These are phyloP conservation scores for Chloroceryle amazona DNA, from an alignment of 2,797 vertebrate species.

Conservation along the genomic window DNA sequence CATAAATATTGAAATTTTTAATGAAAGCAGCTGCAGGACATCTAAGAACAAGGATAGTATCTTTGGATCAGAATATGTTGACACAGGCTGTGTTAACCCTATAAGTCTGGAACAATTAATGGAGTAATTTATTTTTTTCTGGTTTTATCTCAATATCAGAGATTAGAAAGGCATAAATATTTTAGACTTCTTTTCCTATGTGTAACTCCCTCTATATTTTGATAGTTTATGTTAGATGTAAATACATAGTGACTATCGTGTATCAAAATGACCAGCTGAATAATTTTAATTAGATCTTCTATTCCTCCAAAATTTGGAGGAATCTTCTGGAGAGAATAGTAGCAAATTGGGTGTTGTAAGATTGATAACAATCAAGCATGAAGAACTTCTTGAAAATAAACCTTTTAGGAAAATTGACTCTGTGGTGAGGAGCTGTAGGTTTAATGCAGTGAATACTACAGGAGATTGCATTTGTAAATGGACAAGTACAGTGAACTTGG, in stretches of 20 bases:
- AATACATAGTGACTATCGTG: background rate
- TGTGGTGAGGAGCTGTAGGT: background rate
- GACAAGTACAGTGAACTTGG: background rate
- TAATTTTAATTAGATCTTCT: background rate
- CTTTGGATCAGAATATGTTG: slow-evolving; percentile 2
- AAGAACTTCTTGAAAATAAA: background rate
- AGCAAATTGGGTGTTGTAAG: background rate
- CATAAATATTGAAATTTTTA: slow-evolving; percentile 44
- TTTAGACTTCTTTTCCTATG: background rate
- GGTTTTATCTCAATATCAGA: background rate
- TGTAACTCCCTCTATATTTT: background rate
- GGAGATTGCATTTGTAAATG: background rate
- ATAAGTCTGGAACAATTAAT: background rate
- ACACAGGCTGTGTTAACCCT: background rate
- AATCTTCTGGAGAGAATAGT: background rate
- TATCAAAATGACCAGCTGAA: background rate
- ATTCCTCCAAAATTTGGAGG: background rate
- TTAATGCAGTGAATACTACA: background rate
- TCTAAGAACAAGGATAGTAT: background rate
- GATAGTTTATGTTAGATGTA: background rate
- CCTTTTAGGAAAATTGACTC: background rate
- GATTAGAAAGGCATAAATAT: background rate
- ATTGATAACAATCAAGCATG: background rate
- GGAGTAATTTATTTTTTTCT: background rate
- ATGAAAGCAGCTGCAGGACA: slow-evolving; percentile 20